Percentiles rank a stretch among this genome's conserved stretches.
Evolutionary conservation across 2,797 vertebrate species (phyloP).

Genomic region (Lerista edwardsae): DNA sequence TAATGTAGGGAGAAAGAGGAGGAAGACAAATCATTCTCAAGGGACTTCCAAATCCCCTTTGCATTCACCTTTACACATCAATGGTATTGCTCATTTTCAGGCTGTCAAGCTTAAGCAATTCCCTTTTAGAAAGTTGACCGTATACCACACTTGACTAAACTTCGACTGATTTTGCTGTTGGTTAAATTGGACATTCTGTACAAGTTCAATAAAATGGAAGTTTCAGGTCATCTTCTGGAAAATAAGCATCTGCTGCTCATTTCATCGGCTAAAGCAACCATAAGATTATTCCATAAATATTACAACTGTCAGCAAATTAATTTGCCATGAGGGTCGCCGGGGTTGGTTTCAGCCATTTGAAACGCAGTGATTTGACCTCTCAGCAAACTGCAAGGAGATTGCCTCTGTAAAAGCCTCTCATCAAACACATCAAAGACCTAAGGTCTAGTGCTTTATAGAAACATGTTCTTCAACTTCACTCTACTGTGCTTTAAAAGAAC

Average conservation of each 20-base stretch:
- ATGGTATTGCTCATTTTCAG: slow-evolving; percentile 4
- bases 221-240: neutral
- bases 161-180: neutral
- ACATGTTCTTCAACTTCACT: too few relatives aligned
- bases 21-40: neutral
- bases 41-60: neutral
- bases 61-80: slow-evolving; percentile 11
- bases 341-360: neutral
- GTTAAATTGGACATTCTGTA: slow-evolving; percentile 10
- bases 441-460: too few relatives aligned
- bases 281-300: neutral
- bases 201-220: neutral
- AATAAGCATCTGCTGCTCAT: neutral
- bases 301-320: neutral
- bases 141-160: slow-evolving; percentile 4
- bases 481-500: too few relatives aligned
- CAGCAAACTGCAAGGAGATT: neutral
- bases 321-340: neutral
- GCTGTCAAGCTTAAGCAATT: neutral
- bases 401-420: neutral
- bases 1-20: too few relatives aligned
- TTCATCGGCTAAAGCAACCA: neutral
- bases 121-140: neutral
- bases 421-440: too few relatives aligned
- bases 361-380: neutral